Evolutionary conservation across 1,140 invertebrate genomes (phyloP), one percentile per base, ranked within the genome.

Genomic region (Liolophura sinensis): DNA sequence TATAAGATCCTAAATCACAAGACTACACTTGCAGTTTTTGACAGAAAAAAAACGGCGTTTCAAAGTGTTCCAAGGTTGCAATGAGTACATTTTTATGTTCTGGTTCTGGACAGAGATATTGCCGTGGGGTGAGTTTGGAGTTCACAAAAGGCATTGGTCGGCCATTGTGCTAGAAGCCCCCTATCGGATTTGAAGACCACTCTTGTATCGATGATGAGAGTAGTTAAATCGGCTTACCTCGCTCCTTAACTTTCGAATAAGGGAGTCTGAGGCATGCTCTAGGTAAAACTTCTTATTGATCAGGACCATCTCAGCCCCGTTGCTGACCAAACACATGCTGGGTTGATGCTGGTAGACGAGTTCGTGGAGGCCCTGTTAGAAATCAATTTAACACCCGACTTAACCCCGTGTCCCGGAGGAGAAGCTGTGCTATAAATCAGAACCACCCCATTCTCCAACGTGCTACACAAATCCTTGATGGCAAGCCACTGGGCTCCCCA

Each of bases 231-330:
- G 46, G 68, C 68, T 67, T 65, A 81, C 78, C 60, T 69, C 64
- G 18, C 74, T 74, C 25, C 73, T 60, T n/a, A 80, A 25, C 56
- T 66, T 70, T 1, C 72, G 69, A 48, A 80, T 61, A 20, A 75
- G 69, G 16, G 57, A 64, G 49, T 74, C 69, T 6, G 68, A 72
- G 15, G 75, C 68, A 60, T 79, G 62, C 31, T 79, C 74, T 40
- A 71, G 58, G 68, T 65, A 82, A 47, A 80, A 77, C 61, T 76
- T 75, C 62, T 81, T 82, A 57, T 80, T 71, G 22, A 82, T 73
- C 75, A 79, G 72, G 22, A 82, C 73, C 27, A 77, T 78, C 63
- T 82, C 80, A 7, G 74, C 79, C 5, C 80, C 80, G 65, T 81
- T 80, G 56, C 80, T 82, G 62, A 81, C 75, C 24, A 81, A 69